A percentile compares a stretch with the other conserved stretches of the same genome.
Evolutionary conservation across 1,140 invertebrate genomes (phyloP).

Genomic region (Neuroterus valhalla): DNA sequence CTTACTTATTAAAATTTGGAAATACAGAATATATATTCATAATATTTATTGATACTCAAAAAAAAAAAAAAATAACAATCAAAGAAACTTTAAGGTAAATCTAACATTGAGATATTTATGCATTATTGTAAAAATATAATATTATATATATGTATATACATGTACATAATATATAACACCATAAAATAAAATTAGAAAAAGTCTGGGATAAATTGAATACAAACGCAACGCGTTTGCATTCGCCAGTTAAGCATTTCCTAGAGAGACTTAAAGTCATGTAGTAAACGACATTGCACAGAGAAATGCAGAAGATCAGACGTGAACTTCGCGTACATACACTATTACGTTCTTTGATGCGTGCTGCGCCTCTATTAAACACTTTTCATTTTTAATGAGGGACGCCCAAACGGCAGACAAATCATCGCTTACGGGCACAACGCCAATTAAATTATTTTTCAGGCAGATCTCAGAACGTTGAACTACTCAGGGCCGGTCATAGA

Average conservation of each 20-base stretch:
- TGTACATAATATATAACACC: too few relatives aligned
- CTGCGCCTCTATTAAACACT: slow-evolving; percentile 21
- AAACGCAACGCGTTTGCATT: slow-evolving; percentile 12
- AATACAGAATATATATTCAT: too few relatives aligned
- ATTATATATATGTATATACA: too few relatives aligned
- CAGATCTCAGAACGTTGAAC: neutral
- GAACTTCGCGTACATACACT: slow-evolving; percentile 2
- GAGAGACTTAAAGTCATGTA: neutral
- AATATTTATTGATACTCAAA: too few relatives aligned
- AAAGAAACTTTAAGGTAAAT: too few relatives aligned
- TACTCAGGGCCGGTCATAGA: slow-evolving; percentile 2
- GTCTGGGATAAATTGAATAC: neutral
- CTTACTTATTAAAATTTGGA: too few relatives aligned
- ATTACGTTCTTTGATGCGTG: slow-evolving; percentile 18
- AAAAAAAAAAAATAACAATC: too few relatives aligned
- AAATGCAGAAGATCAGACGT: slow-evolving; percentile 1
- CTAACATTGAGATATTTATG: too few relatives aligned
- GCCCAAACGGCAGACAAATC: slow-evolving; percentile 18
- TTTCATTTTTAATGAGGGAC: slow-evolving; percentile 30
- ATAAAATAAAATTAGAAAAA: neutral
- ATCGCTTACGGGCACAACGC: neutral
- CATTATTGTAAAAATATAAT: too few relatives aligned
- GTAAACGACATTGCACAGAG: slow-evolving; percentile 1
- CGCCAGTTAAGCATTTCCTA: neutral
- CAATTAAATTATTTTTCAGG: slow-evolving; percentile 23